Conservation (phyloP, 2,888 invertebrate species). For the Diploptera punctata region DNA sequence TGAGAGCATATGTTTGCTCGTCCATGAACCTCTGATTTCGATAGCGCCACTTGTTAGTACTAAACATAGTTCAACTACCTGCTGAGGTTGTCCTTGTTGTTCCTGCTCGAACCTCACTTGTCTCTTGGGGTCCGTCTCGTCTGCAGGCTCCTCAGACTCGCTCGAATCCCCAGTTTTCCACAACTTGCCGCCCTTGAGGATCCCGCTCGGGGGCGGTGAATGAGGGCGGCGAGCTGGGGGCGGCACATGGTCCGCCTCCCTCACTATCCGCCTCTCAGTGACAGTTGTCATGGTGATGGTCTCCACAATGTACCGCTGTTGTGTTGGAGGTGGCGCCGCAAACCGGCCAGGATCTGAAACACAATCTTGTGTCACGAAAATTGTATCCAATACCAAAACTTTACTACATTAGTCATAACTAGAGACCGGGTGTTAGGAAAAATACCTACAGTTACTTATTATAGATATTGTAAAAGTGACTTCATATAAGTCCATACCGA, state of each 20-base stretch:
- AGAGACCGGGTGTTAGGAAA: too few relatives aligned
- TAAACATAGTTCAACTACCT: too few relatives aligned
- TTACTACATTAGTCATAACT: too few relatives aligned
- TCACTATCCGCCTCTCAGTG: slow-evolving; percentile 67
- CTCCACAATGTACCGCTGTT: slow-evolving; percentile 66
- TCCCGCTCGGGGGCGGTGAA: slow-evolving; percentile 61
- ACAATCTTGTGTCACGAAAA: neutral
- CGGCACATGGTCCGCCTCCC: slow-evolving; percentile 55
- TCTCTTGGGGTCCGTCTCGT: slow-evolving; percentile 55
- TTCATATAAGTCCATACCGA: too few relatives aligned
- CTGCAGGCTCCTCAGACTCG: slow-evolving; percentile 60
- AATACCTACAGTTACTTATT: too few relatives aligned
- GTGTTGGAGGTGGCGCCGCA: slow-evolving; percentile 45
- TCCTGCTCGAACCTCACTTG: slow-evolving; percentile 38
- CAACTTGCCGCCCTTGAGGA: slow-evolving; percentile 77
- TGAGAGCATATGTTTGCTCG: too few relatives aligned
- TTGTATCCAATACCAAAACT: neutral
- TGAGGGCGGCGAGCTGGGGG: slow-evolving; percentile 9
- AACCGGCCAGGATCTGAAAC: slow-evolving; percentile 1
- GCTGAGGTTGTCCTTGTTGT: neutral
- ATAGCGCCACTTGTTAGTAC: too few relatives aligned
- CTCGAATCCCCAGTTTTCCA: slow-evolving; percentile 65
- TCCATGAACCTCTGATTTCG: too few relatives aligned
- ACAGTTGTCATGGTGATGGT: slow-evolving; percentile 73
- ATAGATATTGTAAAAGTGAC: too few relatives aligned